phyloP scores from a whole-genome alignment of 2,797 vertebrate species.

The Macropodus opercularis region DNA sequence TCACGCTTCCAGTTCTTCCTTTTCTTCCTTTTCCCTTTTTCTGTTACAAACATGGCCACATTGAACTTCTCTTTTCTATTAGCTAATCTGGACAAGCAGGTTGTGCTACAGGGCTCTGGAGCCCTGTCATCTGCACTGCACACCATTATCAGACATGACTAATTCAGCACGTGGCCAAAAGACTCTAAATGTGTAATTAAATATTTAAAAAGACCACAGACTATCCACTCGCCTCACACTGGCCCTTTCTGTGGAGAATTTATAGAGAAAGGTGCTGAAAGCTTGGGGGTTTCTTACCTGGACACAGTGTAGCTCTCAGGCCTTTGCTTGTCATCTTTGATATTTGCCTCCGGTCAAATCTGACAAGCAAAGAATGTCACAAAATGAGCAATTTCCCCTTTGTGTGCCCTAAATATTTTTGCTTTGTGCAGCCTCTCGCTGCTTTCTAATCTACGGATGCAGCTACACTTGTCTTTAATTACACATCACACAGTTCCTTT shows the following conservation, averaged over 20 bases:
- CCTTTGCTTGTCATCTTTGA: constrained; percentile 29
- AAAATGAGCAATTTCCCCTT: no score
- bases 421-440: constrained; percentile 38
- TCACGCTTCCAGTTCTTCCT: constrained; percentile 4
- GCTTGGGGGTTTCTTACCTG: constrained; percentile 31
- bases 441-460: constrained; percentile 52
- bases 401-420: constrained; percentile 36
- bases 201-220: constrained; percentile 67
- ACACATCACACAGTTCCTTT: constrained; percentile 45
- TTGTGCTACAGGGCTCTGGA: constrained; percentile 32
- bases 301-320: constrained; percentile 14
- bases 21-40: constrained; percentile 5
- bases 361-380: no score
- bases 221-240: constrained; percentile 36
- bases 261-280: constrained; percentile 23
- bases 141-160: constrained; percentile 76
- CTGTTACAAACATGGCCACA: neutral
- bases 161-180: constrained; percentile 76
- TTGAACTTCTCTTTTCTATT: constrained; percentile 9
- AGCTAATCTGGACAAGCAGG: constrained; percentile 37
- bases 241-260: constrained; percentile 30
- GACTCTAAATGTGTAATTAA: constrained; percentile 70
- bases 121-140: constrained; percentile 65
- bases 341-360: constrained; percentile 18
- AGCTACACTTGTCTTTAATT: constrained; percentile 52